Percentiles rank a stretch among this genome's conserved stretches.
Evolutionary conservation across 2,888 invertebrate genomes (phyloP).

Genomic region (Thera obeliscata): DNA sequence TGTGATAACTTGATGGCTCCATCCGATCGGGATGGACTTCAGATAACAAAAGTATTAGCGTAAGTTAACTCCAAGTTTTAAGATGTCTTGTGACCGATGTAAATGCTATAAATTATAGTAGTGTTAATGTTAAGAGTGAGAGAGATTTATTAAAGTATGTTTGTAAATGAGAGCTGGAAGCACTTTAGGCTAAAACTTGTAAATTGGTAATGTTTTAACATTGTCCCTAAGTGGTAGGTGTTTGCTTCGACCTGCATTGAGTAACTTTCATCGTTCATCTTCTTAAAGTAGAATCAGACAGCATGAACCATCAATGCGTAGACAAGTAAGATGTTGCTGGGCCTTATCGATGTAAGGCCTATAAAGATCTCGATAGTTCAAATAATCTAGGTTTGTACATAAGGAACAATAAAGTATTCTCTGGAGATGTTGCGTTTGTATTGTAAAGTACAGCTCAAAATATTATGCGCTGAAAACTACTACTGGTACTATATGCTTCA

Average conservation of each 20-base stretch:
- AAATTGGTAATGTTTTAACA: conserved; percentile 53
- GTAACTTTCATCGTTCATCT: conserved; percentile 29
- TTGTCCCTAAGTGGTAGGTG: conserved; percentile 38
- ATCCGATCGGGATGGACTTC: conserved; percentile 33
- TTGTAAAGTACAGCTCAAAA: conserved; percentile 13
- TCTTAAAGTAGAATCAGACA: conserved; percentile 32
- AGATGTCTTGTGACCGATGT: conserved; percentile 49
- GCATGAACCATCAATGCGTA: conserved; percentile 35
- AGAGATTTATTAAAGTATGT: conserved; percentile 47
- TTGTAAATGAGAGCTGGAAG: conserved; percentile 39
- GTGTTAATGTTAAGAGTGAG: conserved; percentile 46
- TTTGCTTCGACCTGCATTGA: conserved; percentile 40
- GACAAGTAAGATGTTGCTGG: conserved; percentile 32
- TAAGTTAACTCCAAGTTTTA: conserved; percentile 46
- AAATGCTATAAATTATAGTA: conserved; percentile 46
- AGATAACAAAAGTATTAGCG: conserved; percentile 45
- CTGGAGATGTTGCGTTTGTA: conserved; percentile 37
- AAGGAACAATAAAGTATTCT: conserved; percentile 45
- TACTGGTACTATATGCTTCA: neutral
- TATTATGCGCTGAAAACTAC: neutral
- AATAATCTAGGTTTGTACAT: conserved; percentile 46
- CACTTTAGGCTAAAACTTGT: conserved; percentile 46
- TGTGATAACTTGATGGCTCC: conserved; percentile 37
- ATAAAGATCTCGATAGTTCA: conserved; percentile 47
- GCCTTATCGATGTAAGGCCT: conserved; percentile 37